A percentile compares a stretch with the other conserved stretches of the same genome.
phyloP scores from a whole-genome alignment of 2,888 invertebrate species.

The Polyommatus icarus region DNA sequence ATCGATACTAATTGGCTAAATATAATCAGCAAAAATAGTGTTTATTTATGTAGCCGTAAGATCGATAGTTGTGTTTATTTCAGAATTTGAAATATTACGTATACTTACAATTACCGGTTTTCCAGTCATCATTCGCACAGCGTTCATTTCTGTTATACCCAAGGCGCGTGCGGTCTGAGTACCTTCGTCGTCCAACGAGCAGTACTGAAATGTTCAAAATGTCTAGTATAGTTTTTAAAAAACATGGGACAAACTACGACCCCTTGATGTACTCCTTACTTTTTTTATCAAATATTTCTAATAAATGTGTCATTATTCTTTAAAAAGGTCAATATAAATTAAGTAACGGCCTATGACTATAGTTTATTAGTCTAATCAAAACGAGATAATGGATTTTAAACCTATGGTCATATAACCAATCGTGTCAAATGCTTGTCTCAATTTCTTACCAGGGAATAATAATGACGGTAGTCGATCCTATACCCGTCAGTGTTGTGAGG shows the following conservation, averaged over 20 bases:
- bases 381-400: neutral
- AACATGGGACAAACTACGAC: neutral
- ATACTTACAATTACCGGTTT: constrained; percentile 81
- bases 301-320: neutral
- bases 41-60: neutral
- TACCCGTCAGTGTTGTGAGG: constrained; percentile 84
- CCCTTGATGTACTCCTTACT: neutral
- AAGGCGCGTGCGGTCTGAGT: constrained; percentile 85
- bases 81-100: too few species aligned
- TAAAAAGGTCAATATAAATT: too few species aligned
- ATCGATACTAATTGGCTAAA: neutral
- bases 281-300: neutral
- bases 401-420: neutral
- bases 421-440: neutral
- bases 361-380: too few species aligned
- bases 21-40: neutral
- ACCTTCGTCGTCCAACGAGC: constrained; percentile 82
- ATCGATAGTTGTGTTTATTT: too few species aligned
- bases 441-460: constrained; percentile 81
- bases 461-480: constrained; percentile 73
- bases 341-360: too few species aligned
- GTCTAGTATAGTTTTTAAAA: neutral
- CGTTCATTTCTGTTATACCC: constrained; percentile 88
- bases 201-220: constrained; percentile 78
- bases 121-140: constrained; percentile 84